Base-by-base conservation (phyloP, 2,888 invertebrate genomes). In the Brachylomia viminalis region DNA sequence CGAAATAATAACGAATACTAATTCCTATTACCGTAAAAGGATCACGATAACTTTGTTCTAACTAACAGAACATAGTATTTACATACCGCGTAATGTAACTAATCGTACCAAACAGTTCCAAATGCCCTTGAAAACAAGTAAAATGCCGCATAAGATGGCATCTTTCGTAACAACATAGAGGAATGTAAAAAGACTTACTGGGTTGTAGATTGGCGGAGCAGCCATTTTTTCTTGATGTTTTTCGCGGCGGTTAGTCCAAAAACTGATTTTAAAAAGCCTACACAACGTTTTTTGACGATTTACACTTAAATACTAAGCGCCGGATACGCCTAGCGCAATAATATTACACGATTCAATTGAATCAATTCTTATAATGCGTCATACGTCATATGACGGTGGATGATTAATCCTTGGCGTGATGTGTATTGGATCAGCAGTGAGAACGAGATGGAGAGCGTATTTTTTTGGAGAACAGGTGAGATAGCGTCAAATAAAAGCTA, bases 171-270 rank as follows among this genome's bases (percentile, higher is more conserved):
- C 64, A 76, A 82, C 72, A 65, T 27, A 42, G 17, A 76, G 62
- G 59, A 85, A 80, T 73, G 33, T 54, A 68, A 45, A 79, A 86
- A 79, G 70, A 92, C 96, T 93, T 89, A 96, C 96, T 81, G 96
- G 96, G 82, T 92, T 95, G 91, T 95, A 96, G 47, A 96, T 95
- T 3, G 91, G 92, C 66, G 91, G 92, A 75, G 92, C 91, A 76
- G 95, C 92, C 96, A 96, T 96, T 74, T 82, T 90, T 84, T 72
- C 56, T 61, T 76, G 64, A 77, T 79, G 84, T 82, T 86, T 69
- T 77, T 78, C 70, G 74, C 75, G 45, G 72, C 72, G 80, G 61
- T 54, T 75, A 49, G 69, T 83, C 75, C 65, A 75, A 69, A 83
- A 82, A 82, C 66, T 72, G 79, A 68, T 76, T 71, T 83, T 79